Evolutionary conservation across 2,888 invertebrate genomes (phyloP).

Genomic region (Eubasilissa splendida): DNA sequence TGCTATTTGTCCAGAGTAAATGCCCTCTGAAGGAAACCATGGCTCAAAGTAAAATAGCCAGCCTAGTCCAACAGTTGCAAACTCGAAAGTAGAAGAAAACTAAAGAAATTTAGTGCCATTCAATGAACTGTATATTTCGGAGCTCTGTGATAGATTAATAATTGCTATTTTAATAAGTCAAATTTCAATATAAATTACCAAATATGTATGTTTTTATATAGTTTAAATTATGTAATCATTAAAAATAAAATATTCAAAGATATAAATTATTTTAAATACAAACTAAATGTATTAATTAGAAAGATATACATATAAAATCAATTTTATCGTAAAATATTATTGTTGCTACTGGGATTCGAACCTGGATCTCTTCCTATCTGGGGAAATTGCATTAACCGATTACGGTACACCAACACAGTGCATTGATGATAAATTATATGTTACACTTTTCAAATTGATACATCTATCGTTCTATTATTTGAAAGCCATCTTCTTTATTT

Average conservation of each 20-base stretch:
- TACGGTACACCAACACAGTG: too few species aligned
- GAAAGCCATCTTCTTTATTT: too few species aligned
- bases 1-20: slow-evolving; percentile 79
- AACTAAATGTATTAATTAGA: too few species aligned
- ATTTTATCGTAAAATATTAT: too few species aligned
- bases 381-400: too few species aligned
- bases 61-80: slow-evolving; percentile 45
- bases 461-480: too few species aligned
- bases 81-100: slow-evolving; percentile 42
- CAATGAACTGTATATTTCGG: background rate
- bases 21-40: slow-evolving; percentile 65
- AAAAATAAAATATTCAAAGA: background rate
- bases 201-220: background rate
- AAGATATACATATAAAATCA: too few species aligned
- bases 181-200: slow-evolving; percentile 5
- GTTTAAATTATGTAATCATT: background rate
- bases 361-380: too few species aligned
- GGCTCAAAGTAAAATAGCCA: slow-evolving; percentile 45
- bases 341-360: too few species aligned
- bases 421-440: too few species aligned
- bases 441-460: too few species aligned
- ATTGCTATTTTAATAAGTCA: slow-evolving; percentile 8
- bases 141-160: slow-evolving; percentile 12
- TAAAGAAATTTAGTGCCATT: slow-evolving; percentile 26
- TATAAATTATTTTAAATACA: background rate